These are phyloP conservation scores for Brachirus orientalis DNA, from an alignment of 2,113 vertebrate genomes.

Conservation along the genomic window DNA sequence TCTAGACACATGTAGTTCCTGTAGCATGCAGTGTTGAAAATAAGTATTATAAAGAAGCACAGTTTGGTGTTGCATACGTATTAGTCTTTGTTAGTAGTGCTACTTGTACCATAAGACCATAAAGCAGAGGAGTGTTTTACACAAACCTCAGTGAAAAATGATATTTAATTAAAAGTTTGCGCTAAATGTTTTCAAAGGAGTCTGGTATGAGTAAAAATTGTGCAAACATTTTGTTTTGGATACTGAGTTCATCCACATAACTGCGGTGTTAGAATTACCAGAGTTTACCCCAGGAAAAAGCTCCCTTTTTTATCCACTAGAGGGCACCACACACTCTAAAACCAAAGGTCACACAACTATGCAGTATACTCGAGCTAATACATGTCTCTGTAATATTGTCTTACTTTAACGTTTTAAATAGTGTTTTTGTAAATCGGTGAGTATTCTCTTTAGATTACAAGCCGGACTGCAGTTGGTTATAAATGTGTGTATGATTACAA, in stretches of 20 bases:
- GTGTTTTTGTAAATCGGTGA: not conserved
- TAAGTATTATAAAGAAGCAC: not conserved
- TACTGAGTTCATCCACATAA: not conserved
- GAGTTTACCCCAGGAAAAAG: not conserved
- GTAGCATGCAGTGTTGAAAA: not conserved
- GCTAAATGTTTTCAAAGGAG: not conserved
- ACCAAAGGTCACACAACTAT: not conserved
- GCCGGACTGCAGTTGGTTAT: not conserved
- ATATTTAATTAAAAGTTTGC: conserved; percentile 27
- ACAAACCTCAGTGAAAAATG: not conserved
- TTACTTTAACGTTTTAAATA: not conserved
- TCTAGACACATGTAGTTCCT: conserved; percentile 2
- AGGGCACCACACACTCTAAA: conserved; percentile 20
- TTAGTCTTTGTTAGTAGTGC: not conserved
- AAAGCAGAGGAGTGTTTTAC: not conserved
- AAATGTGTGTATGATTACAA: not conserved
- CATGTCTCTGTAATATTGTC: not conserved
- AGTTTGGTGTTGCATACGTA: not conserved
- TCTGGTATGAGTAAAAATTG: too few species aligned
- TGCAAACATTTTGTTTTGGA: too few species aligned
- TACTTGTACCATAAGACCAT: not conserved
- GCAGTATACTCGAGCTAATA: not conserved
- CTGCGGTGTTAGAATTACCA: not conserved
- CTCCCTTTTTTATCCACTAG: conserved; percentile 45
- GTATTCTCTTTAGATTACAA: not conserved